Percentiles rank a stretch among this genome's conserved stretches.
Conservation (phyloP, 2,113 vertebrate species). For the Pseudopipra pipra region DNA sequence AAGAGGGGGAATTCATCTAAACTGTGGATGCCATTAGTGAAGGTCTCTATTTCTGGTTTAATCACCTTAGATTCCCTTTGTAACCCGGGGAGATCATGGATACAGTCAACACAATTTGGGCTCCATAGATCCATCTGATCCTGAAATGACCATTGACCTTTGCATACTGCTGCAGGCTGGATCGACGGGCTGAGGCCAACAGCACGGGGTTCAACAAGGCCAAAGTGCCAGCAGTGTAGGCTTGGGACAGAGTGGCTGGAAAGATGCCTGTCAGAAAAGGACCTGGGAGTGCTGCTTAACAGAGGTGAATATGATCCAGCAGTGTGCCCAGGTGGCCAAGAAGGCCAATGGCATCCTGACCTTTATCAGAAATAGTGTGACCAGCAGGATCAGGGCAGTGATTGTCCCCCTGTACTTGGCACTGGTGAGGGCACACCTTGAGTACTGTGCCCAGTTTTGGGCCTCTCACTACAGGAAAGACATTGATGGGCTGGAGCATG, state of each 20-base stretch:
- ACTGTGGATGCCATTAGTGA: neutral
- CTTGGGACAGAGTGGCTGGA: neutral
- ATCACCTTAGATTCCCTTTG: neutral
- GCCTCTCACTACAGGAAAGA: neutral
- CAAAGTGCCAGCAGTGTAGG: accelerated
- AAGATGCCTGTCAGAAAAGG: neutral
- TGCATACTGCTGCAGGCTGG: neutral
- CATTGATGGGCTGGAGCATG: neutral
- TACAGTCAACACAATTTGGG: neutral
- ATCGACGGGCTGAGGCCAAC: neutral
- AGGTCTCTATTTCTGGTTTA: neutral
- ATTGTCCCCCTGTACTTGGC: neutral
- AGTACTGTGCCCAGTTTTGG: neutral
- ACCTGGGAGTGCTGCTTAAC: neutral
- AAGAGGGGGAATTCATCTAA: neutral
- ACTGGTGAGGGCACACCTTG: accelerated
- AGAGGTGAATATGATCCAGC: neutral
- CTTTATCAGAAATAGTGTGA: neutral
- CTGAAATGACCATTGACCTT: neutral
- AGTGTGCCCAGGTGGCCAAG: neutral
- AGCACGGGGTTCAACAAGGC: neutral
- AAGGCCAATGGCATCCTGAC: neutral
- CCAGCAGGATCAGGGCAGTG: neutral
- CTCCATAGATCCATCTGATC: neutral
- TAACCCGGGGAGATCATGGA: neutral